phyloP scores from a whole-genome alignment of 2,113 vertebrate genomes.

The Chrysemys picta region DNA sequence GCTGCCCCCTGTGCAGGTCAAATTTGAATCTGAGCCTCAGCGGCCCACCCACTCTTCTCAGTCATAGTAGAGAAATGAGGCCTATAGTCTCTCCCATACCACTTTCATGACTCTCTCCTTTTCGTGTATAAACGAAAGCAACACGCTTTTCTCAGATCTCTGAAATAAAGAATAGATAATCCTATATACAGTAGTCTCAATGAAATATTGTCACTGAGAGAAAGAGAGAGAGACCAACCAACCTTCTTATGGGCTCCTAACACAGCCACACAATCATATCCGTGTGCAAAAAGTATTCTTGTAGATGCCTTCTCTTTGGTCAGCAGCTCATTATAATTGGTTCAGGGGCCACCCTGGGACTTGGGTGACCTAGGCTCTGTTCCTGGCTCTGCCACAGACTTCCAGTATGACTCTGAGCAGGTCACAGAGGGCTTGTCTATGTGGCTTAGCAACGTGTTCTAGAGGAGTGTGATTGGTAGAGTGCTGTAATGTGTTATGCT shows the following conservation, averaged over 20 bases:
- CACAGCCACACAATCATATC: background rate
- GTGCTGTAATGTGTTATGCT: background rate
- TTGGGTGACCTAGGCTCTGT: background rate
- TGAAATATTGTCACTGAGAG: background rate
- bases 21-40: background rate
- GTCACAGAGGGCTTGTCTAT: background rate
- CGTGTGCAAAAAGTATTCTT: background rate
- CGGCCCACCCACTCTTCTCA: background rate
- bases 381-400: background rate
- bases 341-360: background rate
- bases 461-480: background rate
- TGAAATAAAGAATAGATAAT: background rate
- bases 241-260: background rate
- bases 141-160: background rate
- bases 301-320: background rate
- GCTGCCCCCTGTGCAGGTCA: background rate
- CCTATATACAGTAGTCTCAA: background rate
- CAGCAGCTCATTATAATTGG: background rate
- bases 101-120: background rate
- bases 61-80: fast-evolving
- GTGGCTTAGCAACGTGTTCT: background rate
- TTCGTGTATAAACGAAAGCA: background rate
- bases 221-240: background rate
- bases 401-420: background rate
- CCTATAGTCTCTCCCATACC: background rate